phyloP scores from a whole-genome alignment of 2,888 invertebrate species.

The Tipula unca region DNA sequence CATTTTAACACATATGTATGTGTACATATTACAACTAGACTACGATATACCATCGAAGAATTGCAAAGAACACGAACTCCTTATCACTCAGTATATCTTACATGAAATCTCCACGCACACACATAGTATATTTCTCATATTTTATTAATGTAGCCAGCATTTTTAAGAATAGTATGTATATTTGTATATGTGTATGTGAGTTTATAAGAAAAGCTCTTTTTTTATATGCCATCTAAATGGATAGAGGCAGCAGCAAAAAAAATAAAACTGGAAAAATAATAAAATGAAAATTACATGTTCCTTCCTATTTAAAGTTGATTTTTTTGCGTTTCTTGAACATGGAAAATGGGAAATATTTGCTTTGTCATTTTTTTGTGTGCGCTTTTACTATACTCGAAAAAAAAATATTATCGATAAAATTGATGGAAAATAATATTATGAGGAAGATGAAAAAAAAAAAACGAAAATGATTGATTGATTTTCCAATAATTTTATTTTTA shows the following conservation, averaged over 20 bases:
- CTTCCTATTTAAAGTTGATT: slow-evolving; percentile 8
- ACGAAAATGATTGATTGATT: background rate
- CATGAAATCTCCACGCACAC: no score
- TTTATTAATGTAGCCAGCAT: background rate
- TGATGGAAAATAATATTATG: background rate
- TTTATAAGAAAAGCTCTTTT: background rate
- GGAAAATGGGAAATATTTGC: background rate
- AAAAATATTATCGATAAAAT: background rate
- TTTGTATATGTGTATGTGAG: background rate
- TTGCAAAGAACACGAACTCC: no score
- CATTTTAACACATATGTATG: no score
- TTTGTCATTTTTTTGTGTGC: background rate
- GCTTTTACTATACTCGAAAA: background rate
- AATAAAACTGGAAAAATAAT: background rate
- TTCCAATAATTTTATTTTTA: slow-evolving; percentile 3
- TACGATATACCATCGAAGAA: no score
- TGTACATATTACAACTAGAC: no score
- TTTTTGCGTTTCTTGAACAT: background rate
- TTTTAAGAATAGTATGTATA: background rate
- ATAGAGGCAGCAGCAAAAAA: background rate
- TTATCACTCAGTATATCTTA: no score
- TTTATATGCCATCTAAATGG: background rate
- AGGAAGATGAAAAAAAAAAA: background rate
- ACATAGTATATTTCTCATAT: background rate
- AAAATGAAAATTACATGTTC: slow-evolving; percentile 14